Conservation (phyloP, 2,797 vertebrate species). For the Microchirus variegatus region DNA sequence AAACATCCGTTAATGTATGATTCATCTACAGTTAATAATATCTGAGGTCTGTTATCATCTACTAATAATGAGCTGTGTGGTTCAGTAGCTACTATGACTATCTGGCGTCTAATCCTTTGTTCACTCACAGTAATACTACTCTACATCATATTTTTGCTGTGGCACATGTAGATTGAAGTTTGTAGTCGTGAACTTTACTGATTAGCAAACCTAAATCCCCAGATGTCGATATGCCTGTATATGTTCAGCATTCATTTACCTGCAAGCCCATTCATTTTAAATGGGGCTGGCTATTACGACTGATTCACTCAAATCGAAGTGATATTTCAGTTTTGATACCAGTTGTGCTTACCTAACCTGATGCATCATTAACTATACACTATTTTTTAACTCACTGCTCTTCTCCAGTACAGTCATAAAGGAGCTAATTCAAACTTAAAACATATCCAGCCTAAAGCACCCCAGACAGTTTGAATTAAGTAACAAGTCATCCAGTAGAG, state of each 20-base stretch:
- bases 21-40: background rate
- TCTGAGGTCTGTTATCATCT: background rate
- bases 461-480: too few relatives aligned
- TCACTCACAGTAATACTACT: background rate
- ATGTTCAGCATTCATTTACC: background rate
- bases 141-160: background rate
- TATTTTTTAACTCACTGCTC: too few relatives aligned
- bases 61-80: background rate
- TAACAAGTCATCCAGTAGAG: too few relatives aligned
- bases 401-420: too few relatives aligned
- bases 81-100: background rate
- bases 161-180: background rate
- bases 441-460: too few relatives aligned
- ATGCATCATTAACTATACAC: too few relatives aligned
- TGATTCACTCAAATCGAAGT: too few relatives aligned
- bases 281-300: too few relatives aligned
- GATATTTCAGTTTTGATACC: too few relatives aligned
- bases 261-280: background rate
- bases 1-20: background rate
- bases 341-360: too few relatives aligned
- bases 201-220: background rate
- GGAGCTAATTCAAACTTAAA: too few relatives aligned
- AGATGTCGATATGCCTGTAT: background rate
- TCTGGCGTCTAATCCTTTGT: background rate
- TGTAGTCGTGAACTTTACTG: background rate